Conservation (phyloP, 2,113 vertebrate species). For the Neolamprologus caudopunctatus region DNA sequence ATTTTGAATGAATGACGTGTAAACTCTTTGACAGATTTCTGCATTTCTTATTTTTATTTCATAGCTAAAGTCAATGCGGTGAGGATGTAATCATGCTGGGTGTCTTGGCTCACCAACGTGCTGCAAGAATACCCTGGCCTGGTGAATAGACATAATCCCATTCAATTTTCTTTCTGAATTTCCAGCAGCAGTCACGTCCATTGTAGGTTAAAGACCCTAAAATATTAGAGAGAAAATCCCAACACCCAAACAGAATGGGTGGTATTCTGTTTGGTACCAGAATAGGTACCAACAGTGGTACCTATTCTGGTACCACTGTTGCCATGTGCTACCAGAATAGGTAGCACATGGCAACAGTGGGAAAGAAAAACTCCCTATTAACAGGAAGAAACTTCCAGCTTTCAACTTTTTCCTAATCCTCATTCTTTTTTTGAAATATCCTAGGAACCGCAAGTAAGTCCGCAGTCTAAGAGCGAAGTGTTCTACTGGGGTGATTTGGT, state of each 20-base stretch:
- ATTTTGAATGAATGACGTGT: neutral
- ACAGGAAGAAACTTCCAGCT: neutral
- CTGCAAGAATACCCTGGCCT: neutral
- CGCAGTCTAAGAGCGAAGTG: neutral
- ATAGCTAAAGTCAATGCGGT: neutral
- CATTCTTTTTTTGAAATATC: neutral
- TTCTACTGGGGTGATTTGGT: neutral
- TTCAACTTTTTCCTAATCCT: neutral
- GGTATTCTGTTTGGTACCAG: too few species aligned
- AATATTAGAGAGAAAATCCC: neutral
- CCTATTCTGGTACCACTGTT: too few species aligned
- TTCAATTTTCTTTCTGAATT: neutral
- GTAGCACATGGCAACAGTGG: neutral
- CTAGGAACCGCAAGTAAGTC: neutral
- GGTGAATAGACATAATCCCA: neutral
- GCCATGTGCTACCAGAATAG: neutral
- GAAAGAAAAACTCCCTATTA: neutral
- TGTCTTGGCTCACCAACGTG: neutral
- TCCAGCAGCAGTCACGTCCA: neutral
- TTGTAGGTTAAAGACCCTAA: neutral
- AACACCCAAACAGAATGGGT: neutral
- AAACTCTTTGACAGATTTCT: neutral
- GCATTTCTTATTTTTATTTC: neutral
- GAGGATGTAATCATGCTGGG: neutral
- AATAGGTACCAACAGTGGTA: too few species aligned